These are phyloP conservation scores for Bolinopsis microptera DNA, from an alignment of 37 sponge, comb jelly and placozoan species.

Conservation along the genomic window DNA sequence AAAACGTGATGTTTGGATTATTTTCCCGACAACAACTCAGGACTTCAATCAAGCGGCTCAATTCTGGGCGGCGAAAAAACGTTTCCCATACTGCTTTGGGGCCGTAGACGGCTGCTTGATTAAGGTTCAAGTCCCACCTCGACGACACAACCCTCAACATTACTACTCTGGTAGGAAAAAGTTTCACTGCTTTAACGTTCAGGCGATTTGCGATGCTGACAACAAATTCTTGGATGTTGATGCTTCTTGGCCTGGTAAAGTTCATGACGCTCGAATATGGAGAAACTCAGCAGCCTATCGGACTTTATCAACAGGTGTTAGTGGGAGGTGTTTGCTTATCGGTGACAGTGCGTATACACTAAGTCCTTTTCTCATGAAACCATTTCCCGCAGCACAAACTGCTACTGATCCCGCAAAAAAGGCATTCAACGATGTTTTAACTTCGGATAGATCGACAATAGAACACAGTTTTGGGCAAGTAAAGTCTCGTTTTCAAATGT, in stretches of 20 bases:
- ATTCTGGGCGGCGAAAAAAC: not conserved
- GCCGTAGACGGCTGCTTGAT: too few relatives aligned
- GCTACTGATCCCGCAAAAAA: not conserved
- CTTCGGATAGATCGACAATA: not conserved
- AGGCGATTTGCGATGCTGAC: not conserved
- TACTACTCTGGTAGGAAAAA: too few relatives aligned
- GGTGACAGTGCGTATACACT: not conserved
- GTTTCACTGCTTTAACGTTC: slow-evolving; percentile 1
- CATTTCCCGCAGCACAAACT: not conserved
- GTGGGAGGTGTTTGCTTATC: not conserved
- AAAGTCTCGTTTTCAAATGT: not conserved
- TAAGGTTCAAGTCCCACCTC: not conserved
- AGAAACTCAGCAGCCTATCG: not conserved
- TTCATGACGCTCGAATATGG: not conserved
- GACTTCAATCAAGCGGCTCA: not conserved
- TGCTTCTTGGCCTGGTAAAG: not conserved
- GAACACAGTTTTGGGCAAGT: not conserved
- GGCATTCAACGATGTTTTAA: not conserved
- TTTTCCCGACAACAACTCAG: too few relatives aligned
- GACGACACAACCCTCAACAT: not conserved
- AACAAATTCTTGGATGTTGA: not conserved
- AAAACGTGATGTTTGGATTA: too few relatives aligned
- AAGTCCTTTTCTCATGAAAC: not conserved
- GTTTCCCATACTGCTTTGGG: not conserved
- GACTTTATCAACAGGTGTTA: not conserved